phyloP scores from a whole-genome alignment of 1,140 invertebrate species.

The Bombus polaris region DNA sequence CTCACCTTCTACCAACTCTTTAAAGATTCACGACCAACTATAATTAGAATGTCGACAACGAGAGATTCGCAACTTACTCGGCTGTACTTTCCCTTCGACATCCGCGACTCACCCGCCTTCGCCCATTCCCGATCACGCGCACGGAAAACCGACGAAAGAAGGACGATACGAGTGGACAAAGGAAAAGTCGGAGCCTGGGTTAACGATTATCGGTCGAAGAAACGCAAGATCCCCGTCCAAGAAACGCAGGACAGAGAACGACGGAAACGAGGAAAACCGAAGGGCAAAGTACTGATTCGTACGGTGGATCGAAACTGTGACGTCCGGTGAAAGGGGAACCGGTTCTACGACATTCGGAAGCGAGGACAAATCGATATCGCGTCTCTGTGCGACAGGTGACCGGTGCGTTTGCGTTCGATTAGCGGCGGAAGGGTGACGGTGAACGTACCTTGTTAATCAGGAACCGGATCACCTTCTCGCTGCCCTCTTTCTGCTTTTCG shows the following conservation, averaged over 20 bases:
- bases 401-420: constrained; percentile 38
- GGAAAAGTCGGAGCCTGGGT: neutral
- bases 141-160: too few species aligned
- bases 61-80: neutral
- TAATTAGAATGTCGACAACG: neutral
- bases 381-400: neutral
- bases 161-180: neutral
- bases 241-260: too few species aligned
- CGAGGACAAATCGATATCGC: neutral
- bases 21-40: neutral
- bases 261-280: neutral
- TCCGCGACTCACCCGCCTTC: too few species aligned
- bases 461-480: constrained; percentile 83
- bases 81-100: too few species aligned
- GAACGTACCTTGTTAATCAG: constrained; percentile 75
- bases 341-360: constrained; percentile 39
- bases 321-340: constrained; percentile 56
- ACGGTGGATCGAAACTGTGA: neutral
- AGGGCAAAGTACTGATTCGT: neutral
- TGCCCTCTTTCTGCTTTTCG: constrained; percentile 83
- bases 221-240: neutral
- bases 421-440: constrained; percentile 53
- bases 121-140: too few species aligned
- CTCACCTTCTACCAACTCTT: neutral
- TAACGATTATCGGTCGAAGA: constrained; percentile 34